Conservation (phyloP, 2,797 vertebrate genomes). For the Heliangelus exortis region DNA sequence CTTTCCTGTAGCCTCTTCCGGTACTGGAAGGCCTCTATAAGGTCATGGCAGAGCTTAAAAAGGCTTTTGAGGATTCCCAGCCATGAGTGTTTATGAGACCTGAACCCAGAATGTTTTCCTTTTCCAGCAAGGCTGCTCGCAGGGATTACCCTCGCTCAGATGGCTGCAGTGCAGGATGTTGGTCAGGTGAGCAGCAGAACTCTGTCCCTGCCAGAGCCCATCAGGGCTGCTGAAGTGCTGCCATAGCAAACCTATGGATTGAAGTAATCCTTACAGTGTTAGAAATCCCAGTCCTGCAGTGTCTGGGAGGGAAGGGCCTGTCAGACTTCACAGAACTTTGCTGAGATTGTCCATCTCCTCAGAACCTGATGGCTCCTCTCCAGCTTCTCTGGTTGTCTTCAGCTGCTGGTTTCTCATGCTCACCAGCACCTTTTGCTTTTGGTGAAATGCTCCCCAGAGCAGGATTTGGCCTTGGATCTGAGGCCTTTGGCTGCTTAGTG, state of each 20-base stretch:
- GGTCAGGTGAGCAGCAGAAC: neutral
- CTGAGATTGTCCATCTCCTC: neutral
- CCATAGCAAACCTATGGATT: neutral
- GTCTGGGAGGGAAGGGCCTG: accelerated
- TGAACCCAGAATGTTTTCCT: neutral
- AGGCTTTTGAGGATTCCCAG: constrained; percentile 15
- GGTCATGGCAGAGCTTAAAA: neutral
- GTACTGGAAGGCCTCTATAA: too few species aligned
- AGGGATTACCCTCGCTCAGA: neutral
- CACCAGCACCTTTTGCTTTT: neutral
- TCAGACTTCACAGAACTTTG: neutral
- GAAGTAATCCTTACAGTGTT: neutral
- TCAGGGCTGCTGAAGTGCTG: neutral
- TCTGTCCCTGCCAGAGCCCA: neutral
- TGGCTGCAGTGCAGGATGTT: accelerated
- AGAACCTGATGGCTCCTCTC: neutral
- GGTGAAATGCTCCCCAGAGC: neutral
- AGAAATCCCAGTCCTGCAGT: neutral
- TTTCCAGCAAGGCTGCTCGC: neutral
- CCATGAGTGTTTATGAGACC: neutral
- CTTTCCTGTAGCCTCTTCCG: too few species aligned
- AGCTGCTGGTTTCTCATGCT: neutral
- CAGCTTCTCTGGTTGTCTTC: neutral
- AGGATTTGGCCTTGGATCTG: neutral
- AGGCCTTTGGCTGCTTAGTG: neutral